Base-by-base conservation (phyloP, 2,888 invertebrate genomes). In the Isotomurus palustris region DNA sequence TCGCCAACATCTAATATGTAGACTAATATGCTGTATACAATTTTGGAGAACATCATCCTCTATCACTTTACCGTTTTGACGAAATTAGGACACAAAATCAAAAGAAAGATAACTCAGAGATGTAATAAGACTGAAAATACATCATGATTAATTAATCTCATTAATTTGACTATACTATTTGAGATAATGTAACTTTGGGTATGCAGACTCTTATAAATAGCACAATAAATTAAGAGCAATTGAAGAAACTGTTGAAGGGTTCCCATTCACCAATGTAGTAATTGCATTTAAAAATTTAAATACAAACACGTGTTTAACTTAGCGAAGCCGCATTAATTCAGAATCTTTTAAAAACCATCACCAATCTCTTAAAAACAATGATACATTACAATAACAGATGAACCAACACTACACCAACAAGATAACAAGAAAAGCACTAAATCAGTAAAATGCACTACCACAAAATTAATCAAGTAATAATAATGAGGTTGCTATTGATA, bases 171-270 rank as follows among this genome's bases (percentile, higher is more conserved):
- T n/a, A n/a, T n/a, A n/a, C n/a, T n/a, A n/a, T n/a, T n/a, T n/a
- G n/a, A n/a, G n/a, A n/a, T n/a, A n/a, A 43, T 12, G 19, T 24
- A 43, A 35, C 56, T 60, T 65, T 65, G 62, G 65, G 62, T 60
- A 54, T 65, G 60, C 65, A 65, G 49, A 62, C 62, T 65, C 65
- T n/a, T n/a, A n/a, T n/a, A n/a, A n/a, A 32, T 28, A 14, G 35
- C 48, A 21, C n/a, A n/a, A 32, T 17, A 10, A 48, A 21, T 14
- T 14, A 35, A 29, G 5, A 29, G 17, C 25, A 32, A 32, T 21
- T 29, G 21, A 48, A 48, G 17, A 22, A 14, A 19, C 14, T 19
- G 24, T 24, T 40, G 12, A 14, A 12, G 32, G 19, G 24, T 40
- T 14, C 10, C 40, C 43, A 22, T 24, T 5, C 24, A 43, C 12